Conservation (phyloP, 1,140 invertebrate genomes). For the Bombus ignitus region DNA sequence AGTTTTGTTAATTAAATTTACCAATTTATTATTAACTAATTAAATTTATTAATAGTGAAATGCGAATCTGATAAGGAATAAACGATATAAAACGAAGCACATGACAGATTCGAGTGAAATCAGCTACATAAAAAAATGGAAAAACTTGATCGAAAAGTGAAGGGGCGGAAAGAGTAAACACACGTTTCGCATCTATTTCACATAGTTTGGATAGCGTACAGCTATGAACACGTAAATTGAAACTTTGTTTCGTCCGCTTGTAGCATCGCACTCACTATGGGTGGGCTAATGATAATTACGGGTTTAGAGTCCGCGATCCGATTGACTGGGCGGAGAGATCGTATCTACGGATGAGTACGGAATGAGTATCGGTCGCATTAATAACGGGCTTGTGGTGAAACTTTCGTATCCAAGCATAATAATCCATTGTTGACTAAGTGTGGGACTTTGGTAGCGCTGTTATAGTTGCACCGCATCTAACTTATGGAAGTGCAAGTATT, state of each 20-base stretch:
- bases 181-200: neutral
- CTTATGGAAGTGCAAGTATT: constrained; percentile 25
- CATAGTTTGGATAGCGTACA: constrained; percentile 20
- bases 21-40: too few species aligned
- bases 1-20: too few species aligned
- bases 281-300: constrained; percentile 77
- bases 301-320: constrained; percentile 72
- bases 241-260: constrained; percentile 59
- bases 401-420: constrained; percentile 63
- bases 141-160: neutral
- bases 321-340: constrained; percentile 77
- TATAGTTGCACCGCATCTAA: constrained; percentile 1
- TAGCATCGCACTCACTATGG: constrained; percentile 69
- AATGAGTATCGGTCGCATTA: constrained; percentile 73
- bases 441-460: constrained; percentile 41
- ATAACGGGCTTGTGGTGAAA: constrained; percentile 62
- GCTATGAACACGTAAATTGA: constrained; percentile 68
- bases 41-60: too few species aligned
- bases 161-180: neutral
- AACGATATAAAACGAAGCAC: too few species aligned
- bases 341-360: constrained; percentile 71
- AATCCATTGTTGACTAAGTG: constrained; percentile 61
- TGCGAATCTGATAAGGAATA: too few species aligned
- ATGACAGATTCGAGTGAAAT: too few species aligned
- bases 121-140: neutral